These are phyloP conservation scores for Phymanthus crucifer DNA, from an alignment of 92 coral and sea anemone genomes.

Conservation along the genomic window DNA sequence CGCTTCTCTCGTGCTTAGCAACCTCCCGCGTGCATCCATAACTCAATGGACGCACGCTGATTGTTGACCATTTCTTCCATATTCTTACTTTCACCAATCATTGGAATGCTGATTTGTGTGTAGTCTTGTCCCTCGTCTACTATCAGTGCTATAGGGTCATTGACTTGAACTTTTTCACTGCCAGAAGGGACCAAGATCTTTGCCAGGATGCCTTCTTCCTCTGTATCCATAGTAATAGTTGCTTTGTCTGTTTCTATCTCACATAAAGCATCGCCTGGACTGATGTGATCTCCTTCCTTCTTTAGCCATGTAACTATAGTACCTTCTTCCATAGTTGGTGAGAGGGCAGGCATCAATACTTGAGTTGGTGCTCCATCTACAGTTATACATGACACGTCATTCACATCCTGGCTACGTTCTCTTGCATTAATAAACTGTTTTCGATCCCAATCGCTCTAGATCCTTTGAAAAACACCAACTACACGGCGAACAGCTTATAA, in stretches of 20 bases:
- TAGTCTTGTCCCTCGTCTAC: constrained; percentile 79
- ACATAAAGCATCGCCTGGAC: constrained; percentile 82
- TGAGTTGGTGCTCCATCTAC: constrained; percentile 69
- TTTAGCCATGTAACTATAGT: constrained; percentile 82
- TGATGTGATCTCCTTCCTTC: constrained; percentile 69
- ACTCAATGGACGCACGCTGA: too few species aligned
- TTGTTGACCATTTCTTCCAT: not conserved
- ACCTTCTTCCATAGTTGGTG: constrained; percentile 92
- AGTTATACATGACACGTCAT: not conserved
- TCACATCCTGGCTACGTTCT: not conserved
- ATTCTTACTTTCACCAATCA: constrained; percentile 20
- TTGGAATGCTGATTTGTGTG: constrained; percentile 74
- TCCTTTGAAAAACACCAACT: too few species aligned
- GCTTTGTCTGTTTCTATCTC: constrained; percentile 94
- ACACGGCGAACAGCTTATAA: too few species aligned
- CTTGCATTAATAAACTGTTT: too few species aligned
- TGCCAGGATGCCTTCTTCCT: constrained; percentile 82
- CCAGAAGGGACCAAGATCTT: constrained; percentile 81
- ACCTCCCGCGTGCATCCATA: too few species aligned
- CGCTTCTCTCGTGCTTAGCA: too few species aligned
- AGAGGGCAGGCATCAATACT: constrained; percentile 82
- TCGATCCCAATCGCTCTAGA: not conserved
- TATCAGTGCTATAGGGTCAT: constrained; percentile 72
- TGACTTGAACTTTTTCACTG: constrained; percentile 63
- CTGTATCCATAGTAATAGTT: constrained; percentile 81